A percentile compares a stretch with the other conserved stretches of the same genome.
phyloP scores from a whole-genome alignment of 2,113 vertebrate species.

The Origma solitaria region DNA sequence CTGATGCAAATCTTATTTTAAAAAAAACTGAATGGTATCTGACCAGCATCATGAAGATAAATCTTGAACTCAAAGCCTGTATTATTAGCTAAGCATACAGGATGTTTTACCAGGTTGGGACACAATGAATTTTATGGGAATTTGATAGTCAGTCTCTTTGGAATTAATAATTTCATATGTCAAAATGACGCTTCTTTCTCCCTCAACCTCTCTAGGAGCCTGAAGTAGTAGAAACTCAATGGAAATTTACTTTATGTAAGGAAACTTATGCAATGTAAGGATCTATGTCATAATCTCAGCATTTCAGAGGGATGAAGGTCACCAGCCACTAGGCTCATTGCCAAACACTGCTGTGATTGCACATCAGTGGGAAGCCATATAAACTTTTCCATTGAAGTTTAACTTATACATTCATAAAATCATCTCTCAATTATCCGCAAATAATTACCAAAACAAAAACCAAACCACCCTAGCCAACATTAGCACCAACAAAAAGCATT shows the following conservation, averaged over 20 bases:
- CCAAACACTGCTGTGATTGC: neutral
- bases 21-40: neutral
- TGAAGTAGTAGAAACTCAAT: neutral
- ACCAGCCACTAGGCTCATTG: neutral
- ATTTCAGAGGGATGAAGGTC: neutral
- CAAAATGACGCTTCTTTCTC: neutral
- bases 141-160: neutral
- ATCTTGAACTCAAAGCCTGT: neutral
- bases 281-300: neutral
- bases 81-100: neutral
- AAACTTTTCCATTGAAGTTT: neutral
- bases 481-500: neutral
- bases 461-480: neutral
- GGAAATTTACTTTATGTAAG: neutral
- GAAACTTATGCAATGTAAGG: neutral
- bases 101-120: neutral
- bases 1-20: neutral
- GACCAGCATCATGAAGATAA: neutral
- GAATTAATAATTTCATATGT: neutral
- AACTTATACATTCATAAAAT: neutral
- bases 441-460: neutral
- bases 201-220: neutral
- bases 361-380: neutral
- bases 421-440: neutral
- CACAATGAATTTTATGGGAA: neutral